Percentiles rank a stretch among this genome's conserved stretches.
Evolutionary conservation across 2,888 invertebrate species (phyloP).

Genomic region (Drosophila prolongata): DNA sequence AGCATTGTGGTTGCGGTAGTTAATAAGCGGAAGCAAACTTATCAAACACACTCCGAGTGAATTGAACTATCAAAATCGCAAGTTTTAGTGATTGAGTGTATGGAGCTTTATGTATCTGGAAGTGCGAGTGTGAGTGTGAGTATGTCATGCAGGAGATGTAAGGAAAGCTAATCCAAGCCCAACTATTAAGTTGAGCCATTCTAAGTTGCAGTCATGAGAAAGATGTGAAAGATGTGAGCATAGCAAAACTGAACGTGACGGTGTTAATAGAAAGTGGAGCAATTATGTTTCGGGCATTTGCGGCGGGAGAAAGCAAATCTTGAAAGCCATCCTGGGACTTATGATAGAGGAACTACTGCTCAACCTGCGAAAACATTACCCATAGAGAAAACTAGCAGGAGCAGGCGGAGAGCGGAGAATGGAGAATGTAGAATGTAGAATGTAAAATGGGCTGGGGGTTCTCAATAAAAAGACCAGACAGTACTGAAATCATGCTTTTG

Average conservation of each 20-base stretch:
- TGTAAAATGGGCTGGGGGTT: constrained; percentile 5
- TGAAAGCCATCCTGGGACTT: constrained; percentile 22
- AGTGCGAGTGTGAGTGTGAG: constrained; percentile 9
- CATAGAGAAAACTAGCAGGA: constrained; percentile 33
- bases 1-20: constrained; percentile 19
- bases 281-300: not conserved
- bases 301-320: constrained; percentile 21
- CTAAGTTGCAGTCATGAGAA: constrained; percentile 34
- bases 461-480: constrained; percentile 28
- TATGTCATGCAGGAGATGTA: constrained; percentile 39
- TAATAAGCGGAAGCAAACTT: constrained; percentile 31
- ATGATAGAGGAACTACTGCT: constrained; percentile 23
- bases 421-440: not conserved
- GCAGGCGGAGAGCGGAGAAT: constrained; percentile 8
- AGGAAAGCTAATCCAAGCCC: constrained; percentile 35
- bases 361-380: constrained; percentile 13
- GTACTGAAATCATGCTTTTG: constrained; percentile 39
- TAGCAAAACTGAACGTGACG: constrained; percentile 34
- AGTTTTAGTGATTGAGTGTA: constrained; percentile 24
- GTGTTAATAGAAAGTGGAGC: not conserved
- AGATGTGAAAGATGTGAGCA: constrained; percentile 36
- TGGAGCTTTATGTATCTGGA: constrained; percentile 1
- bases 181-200: constrained; percentile 18
- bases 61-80: constrained; percentile 22
- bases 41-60: constrained; percentile 26